A percentile compares a stretch with the other conserved stretches of the same genome.
phyloP scores from a whole-genome alignment of 2,888 invertebrate genomes.

The Bhutanitis thaidina region DNA sequence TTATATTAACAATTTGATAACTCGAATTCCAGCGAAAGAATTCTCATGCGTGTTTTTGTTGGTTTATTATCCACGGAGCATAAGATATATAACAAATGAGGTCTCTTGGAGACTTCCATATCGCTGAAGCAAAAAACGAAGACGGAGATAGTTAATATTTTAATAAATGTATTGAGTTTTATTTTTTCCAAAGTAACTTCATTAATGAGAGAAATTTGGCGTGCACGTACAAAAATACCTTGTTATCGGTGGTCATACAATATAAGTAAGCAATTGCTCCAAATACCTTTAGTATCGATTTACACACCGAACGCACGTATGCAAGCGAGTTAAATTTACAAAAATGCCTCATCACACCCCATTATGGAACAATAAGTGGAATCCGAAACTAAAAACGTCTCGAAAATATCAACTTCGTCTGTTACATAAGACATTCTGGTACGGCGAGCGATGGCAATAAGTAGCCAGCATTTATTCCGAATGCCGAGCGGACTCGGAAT shows the following conservation, averaged over 20 bases:
- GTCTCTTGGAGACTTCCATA: too few relatives aligned
- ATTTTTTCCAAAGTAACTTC: background rate
- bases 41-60: too few relatives aligned
- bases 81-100: too few relatives aligned
- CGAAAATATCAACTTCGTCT: slow-evolving; percentile 30
- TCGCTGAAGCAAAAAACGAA: too few relatives aligned
- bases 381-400: slow-evolving; percentile 35
- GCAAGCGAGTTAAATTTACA: slow-evolving; percentile 31
- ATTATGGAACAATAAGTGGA: slow-evolving; percentile 52
- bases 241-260: slow-evolving; percentile 8
- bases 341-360: slow-evolving; percentile 55
- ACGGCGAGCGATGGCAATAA: slow-evolving; percentile 40
- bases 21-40: too few relatives aligned
- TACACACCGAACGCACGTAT: slow-evolving; percentile 10
- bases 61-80: too few relatives aligned
- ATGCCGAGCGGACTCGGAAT: slow-evolving; percentile 49
- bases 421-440: slow-evolving; percentile 43
- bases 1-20: too few relatives aligned
- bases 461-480: slow-evolving; percentile 51
- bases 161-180: too few relatives aligned
- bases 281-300: slow-evolving; percentile 14
- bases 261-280: slow-evolving; percentile 9
- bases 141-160: too few relatives aligned
- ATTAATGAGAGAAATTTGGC: background rate
- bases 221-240: background rate